Base-by-base conservation (phyloP, 2,113 vertebrate species). In the Gyps fulvus region DNA sequence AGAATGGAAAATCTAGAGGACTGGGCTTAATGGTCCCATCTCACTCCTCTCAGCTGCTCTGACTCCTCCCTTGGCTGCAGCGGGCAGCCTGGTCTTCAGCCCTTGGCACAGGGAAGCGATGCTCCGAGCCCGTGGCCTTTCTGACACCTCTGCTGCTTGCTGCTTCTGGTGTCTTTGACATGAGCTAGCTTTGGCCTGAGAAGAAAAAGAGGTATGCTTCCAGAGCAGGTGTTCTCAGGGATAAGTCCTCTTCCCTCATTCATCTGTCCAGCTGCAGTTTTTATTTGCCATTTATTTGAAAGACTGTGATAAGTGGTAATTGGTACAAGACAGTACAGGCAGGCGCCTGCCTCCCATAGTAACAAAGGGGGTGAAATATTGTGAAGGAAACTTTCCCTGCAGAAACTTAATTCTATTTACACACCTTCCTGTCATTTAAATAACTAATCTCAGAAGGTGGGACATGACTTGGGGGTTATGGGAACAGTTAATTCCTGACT, bases 321-420 rank as follows among this genome's bases (percentile, higher is more conserved):
- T 63, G 47, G 47, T 62, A 74, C 45, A 92, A 89, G 79, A 63
- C 34, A 74, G 50, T 27, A 54, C 16, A 49, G 42, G 55, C 62
- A 86, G 38, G 26, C 4, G 2, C 61, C 54, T 92, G 76, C 63
- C 55, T 86, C 40, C 45, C 25, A 57, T 62, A 70, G 32, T 26
- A 93, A 89, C 0, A 5, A 90, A 83, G 38, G 23, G 34, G n/a
- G 55, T 34, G 18, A 95, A 83, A 85, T 90, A 70, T 18, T 66
- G 36, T 36, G 34, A 88, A 77, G 79, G 42, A 90, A 93, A 18
- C 38, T 85, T 87, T 94, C 49, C 27, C 27, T 76, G 90, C 49
- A 79, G 91, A 76, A 94, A 81, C 38, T 57, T 78, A 79, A 82
- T 91, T 96, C 63, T 71, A 49, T 89, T 94, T 94, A 93, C 83